These are phyloP conservation scores for Norana najaformis DNA, from an alignment of 2,888 invertebrate genomes.

Conservation along the genomic window DNA sequence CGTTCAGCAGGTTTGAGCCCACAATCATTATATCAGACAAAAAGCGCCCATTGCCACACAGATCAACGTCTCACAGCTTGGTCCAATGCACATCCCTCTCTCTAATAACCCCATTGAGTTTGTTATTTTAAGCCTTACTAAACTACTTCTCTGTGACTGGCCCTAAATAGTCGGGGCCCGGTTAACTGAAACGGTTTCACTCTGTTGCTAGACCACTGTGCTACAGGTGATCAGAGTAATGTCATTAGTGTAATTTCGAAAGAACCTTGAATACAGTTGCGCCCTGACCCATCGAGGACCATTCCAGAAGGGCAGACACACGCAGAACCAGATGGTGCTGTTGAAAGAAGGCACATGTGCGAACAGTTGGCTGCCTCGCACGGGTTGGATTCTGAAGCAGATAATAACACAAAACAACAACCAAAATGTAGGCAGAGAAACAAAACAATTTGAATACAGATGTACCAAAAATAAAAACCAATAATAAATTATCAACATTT, in stretches of 20 bases:
- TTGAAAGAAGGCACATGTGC: constrained; percentile 89
- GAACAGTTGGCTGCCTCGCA: constrained; percentile 78
- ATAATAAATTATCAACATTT: neutral
- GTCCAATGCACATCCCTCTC: neutral
- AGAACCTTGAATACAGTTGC: constrained; percentile 56
- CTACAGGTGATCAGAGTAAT: neutral
- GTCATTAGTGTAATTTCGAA: neutral
- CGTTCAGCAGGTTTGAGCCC: neutral
- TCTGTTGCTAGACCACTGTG: neutral
- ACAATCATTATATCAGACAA: neutral
- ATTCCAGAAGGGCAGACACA: constrained; percentile 89
- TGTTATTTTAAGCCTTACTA: neutral
- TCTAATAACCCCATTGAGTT: neutral
- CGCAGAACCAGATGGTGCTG: constrained; percentile 74
- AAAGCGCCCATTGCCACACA: too few species aligned
- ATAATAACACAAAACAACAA: constrained; percentile 1
- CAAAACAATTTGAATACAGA: neutral
- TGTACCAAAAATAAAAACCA: neutral
- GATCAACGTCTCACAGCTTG: too few species aligned
- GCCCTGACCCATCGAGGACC: constrained; percentile 50
- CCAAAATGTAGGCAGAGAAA: neutral
- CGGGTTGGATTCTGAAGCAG: constrained; percentile 68
- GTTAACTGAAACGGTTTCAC: too few species aligned
- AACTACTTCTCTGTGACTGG: neutral
- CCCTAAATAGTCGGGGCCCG: neutral